Evolutionary conservation across 2,888 invertebrate genomes (phyloP).

Genomic region (Achlya flavicornis): DNA sequence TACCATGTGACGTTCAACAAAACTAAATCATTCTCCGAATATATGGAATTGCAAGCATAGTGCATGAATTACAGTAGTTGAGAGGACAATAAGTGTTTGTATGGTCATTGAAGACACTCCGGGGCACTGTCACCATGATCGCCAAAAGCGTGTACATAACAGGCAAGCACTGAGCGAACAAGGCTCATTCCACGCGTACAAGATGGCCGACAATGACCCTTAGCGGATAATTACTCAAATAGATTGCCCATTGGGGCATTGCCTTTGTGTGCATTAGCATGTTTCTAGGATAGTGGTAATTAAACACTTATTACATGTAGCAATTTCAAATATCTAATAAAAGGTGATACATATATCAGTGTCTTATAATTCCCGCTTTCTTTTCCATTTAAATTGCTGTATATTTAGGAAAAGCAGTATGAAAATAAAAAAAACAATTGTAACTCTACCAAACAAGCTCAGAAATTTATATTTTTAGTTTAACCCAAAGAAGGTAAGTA

Average conservation of each 20-base stretch:
- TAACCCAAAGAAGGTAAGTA: neutral
- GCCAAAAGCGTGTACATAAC: conserved; percentile 73
- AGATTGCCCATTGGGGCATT: conserved; percentile 83
- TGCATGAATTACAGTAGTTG: conserved; percentile 45
- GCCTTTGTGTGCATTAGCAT: conserved; percentile 71
- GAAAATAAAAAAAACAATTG: too few species aligned
- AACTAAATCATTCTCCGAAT: neutral
- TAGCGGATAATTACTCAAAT: conserved; percentile 83
- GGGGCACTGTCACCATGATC: conserved; percentile 62
- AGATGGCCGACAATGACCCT: conserved; percentile 83
- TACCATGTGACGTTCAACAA: neutral
- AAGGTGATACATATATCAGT: too few species aligned
- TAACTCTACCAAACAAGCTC: too few species aligned
- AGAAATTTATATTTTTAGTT: too few species aligned
- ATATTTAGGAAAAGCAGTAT: too few species aligned
- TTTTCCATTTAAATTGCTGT: too few species aligned
- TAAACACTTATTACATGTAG: conserved; percentile 28
- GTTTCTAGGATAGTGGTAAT: conserved; percentile 58
- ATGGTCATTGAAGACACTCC: conserved; percentile 63
- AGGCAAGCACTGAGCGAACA: conserved; percentile 72
- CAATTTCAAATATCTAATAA: neutral
- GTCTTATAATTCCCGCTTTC: too few species aligned
- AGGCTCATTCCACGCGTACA: conserved; percentile 79
- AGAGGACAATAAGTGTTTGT: conserved; percentile 60
- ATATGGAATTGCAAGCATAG: conserved; percentile 32